phyloP scores from a whole-genome alignment of 2,797 vertebrate species.

The Semaprochilodus insignis region DNA sequence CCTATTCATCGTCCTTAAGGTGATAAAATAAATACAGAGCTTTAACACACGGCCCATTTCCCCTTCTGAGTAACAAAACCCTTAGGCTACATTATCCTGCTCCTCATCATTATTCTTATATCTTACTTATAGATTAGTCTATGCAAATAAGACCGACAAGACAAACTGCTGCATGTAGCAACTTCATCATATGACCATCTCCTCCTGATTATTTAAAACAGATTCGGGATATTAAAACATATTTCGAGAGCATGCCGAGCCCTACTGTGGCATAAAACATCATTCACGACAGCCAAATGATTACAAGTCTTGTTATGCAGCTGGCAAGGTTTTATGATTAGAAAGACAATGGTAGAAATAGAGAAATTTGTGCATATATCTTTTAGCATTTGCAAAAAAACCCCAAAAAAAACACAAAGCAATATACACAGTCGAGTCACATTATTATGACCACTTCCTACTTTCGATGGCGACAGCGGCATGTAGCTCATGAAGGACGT shows the following conservation, averaged over 20 bases:
- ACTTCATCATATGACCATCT: neutral
- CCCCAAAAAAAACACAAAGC: neutral
- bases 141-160: neutral
- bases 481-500: no score
- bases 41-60: slow-evolving; percentile 66
- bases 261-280: slow-evolving; percentile 2
- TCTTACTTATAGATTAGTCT: slow-evolving; percentile 11
- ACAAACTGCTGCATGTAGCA: no score
- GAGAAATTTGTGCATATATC: slow-evolving; percentile 46
- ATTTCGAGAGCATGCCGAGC: slow-evolving; percentile 9
- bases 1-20: slow-evolving; percentile 74
- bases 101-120: neutral
- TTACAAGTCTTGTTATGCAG: slow-evolving; percentile 14
- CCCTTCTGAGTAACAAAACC: slow-evolving; percentile 24
- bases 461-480: no score
- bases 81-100: slow-evolving; percentile 26
- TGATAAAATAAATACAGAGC: slow-evolving; percentile 86
- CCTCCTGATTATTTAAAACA: neutral
- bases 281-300: neutral
- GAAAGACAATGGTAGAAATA: slow-evolving; percentile 38
- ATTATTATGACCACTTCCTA: no score
- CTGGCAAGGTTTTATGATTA: slow-evolving; percentile 25
- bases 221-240: slow-evolving; percentile 10
- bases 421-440: no score
- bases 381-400: slow-evolving; percentile 39